phyloP scores from a whole-genome alignment of 2,888 invertebrate species.

The Eustalomyia histrio region DNA sequence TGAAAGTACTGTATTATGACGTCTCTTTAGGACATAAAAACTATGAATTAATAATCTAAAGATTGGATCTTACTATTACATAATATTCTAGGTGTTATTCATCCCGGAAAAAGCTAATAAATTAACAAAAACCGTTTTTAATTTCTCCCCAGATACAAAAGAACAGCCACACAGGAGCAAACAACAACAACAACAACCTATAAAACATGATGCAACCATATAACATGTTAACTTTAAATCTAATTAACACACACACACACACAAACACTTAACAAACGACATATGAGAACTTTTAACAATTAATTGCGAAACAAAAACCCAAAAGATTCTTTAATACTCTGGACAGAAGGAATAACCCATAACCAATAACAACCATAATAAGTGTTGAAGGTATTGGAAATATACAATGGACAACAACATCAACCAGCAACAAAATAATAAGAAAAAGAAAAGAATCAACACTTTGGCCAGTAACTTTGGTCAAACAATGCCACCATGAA shows the following conservation, averaged over 20 bases:
- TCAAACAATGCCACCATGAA: conserved; percentile 48
- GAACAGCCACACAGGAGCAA: conserved; percentile 50
- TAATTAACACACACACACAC: conserved; percentile 56
- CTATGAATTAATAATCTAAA: not conserved
- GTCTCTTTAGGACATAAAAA: not conserved
- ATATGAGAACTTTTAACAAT: conserved; percentile 55
- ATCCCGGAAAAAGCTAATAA: conserved; percentile 62
- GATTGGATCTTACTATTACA: not conserved
- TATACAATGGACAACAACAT: conserved; percentile 34
- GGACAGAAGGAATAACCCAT: conserved; percentile 39
- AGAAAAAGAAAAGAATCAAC: conserved; percentile 33
- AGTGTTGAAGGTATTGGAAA: conserved; percentile 60
- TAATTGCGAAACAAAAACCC: conserved; percentile 50
- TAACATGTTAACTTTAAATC: conserved; percentile 58
- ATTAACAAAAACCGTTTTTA: conserved; percentile 63
- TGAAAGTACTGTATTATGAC: too few species aligned
- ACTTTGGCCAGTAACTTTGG: conserved; percentile 28
- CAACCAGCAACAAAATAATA: conserved; percentile 37
- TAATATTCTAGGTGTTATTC: conserved; percentile 42
- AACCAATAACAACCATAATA: conserved; percentile 58
- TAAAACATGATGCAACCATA: conserved; percentile 47
- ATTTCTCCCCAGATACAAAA: conserved; percentile 64
- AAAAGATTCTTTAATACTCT: conserved; percentile 10
- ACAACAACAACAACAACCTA: conserved; percentile 27
- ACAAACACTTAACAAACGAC: conserved; percentile 5